Base-by-base conservation (phyloP, 2,888 invertebrate genomes). In the Syrphus vitripennis region DNA sequence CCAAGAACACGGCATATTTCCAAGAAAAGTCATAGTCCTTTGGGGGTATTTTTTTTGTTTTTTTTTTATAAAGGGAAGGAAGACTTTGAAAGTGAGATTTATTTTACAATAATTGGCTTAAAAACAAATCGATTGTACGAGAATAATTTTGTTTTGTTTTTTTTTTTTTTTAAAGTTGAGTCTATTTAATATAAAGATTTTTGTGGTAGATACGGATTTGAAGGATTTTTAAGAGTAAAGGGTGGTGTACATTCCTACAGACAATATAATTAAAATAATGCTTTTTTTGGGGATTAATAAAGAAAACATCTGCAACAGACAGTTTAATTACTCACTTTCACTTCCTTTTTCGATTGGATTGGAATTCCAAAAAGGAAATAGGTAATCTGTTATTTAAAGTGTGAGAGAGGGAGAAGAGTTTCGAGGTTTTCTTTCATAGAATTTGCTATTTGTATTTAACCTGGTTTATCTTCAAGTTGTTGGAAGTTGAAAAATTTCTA, bases 41-140 rank as follows among this genome's bases (percentile, higher is more conserved):
- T 63, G 40, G 29, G 31, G 57, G 16, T 26, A 16, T 4, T 29
- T n/a, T 16, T n/a, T n/a, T n/a, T n/a, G n/a, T n/a, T n/a, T n/a
- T n/a, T n/a, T n/a, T n/a, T n/a, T n/a, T n/a, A n/a, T n/a, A n/a
- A n/a, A n/a, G n/a, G n/a, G n/a, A 57, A 31, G 19, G 14, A 57
- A 59, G 34, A 12, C 34, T 6, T 34, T 59, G 29, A 21, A 59
- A 59, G 6, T 29, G 34, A 34, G 57, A 59, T 59, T 21, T 59
- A 59, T 59, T 34, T 59, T 21, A 21, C 57, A 59, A n/a, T n/a
- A n/a, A 59, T 59, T 59, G 34, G 34, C 57, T 59, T 34, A 59
- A 59, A n/a, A 57, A 59, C 34, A 59, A 59, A 34, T 21, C 21
- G 21, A 59, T 59, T 34, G 16, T 57, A 40, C 4, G 2, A 57